Evolutionary conservation across 1,140 invertebrate genomes (phyloP), one percentile per base, ranked within the genome.

Genomic region (Ostrea edulis): DNA sequence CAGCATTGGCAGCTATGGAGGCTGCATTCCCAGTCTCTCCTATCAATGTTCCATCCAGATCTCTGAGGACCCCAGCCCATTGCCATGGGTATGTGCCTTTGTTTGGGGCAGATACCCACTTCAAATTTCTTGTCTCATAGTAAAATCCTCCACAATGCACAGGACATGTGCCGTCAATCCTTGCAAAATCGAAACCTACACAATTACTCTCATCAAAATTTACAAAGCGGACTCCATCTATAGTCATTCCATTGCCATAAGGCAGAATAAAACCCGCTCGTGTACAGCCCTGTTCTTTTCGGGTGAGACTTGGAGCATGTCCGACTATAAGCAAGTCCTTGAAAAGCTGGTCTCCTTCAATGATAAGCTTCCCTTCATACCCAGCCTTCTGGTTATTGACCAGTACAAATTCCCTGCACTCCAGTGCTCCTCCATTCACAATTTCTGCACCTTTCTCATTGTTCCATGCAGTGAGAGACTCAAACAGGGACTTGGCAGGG

Each of bases 391-490:
- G 86, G 84, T 94, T 93, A 84, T 92, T 91, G 3, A 92, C 92
- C 14, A 92, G 58, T 8, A 92, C 55, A 81, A 93, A 92, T 84
- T 93, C 87, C 25, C 90, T 84, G 85, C 92, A 91, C 86, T 93
- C 92, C n/a, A 94, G 8, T 12, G 90, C 89, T 11, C 93, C 92
- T 11, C 85, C 82, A 81, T 92, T 92, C 2, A 94, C 93, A 71
- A 82, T 88, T 83, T 94, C 94, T 0, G 91, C 91, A 7, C 94
- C 94, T 65, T 94, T 93, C 71, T 92, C 90, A 82, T 91, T 91
- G 89, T 93, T 91, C 92, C 92, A 93, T 4, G 91, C 91, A 11
- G 87, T 89, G 35, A 91, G 77, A 12, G 87, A 65, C 5, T 90
- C 83, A 87, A 92, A 92, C 9, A 90, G 7, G 83, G 88, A 90